Conservation (phyloP, 23 tunicate genomes). For the Corella eumyota region DNA sequence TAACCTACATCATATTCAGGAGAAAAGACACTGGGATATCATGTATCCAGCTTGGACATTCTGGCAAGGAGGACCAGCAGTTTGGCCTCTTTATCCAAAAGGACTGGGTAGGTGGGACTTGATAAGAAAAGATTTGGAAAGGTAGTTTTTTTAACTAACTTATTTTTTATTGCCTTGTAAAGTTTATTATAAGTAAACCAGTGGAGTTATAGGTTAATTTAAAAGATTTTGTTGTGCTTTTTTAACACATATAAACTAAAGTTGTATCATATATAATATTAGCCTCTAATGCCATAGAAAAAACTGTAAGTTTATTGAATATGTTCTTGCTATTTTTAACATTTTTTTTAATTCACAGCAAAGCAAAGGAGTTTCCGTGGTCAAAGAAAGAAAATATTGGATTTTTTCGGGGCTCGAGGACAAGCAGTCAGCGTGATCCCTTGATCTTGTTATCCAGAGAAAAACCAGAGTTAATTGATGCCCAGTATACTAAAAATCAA, state of each 20-base stretch:
- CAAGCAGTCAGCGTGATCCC: slow-evolving; percentile 64
- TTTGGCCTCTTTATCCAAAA: slow-evolving; percentile 68
- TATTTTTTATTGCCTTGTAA: neutral
- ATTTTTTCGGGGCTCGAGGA: slow-evolving; percentile 87
- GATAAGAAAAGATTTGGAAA: slow-evolving; percentile 43
- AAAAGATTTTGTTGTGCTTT: no score
- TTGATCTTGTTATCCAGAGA: slow-evolving; percentile 53
- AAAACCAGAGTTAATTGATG: slow-evolving; percentile 76
- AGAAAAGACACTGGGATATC: slow-evolving; percentile 39
- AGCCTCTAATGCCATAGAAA: no score
- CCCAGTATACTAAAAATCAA: slow-evolving; percentile 86
- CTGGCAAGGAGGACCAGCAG: slow-evolving; percentile 97
- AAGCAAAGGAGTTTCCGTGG: slow-evolving; percentile 76
- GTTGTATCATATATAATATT: no score
- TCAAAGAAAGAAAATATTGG: slow-evolving; percentile 38
- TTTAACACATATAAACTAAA: no score
- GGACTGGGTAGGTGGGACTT: slow-evolving; percentile 90
- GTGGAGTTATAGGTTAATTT: no score
- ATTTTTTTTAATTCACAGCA: no score
- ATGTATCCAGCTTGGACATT: slow-evolving; percentile 99
- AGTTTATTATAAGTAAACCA: no score
- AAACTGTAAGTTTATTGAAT: no score
- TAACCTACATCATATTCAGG: no score
- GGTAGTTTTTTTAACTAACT: slow-evolving; percentile 13
- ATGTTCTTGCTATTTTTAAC: no score